Evolutionary conservation across 2,797 vertebrate species (phyloP).

Genomic region (Rhynchotus rufescens): DNA sequence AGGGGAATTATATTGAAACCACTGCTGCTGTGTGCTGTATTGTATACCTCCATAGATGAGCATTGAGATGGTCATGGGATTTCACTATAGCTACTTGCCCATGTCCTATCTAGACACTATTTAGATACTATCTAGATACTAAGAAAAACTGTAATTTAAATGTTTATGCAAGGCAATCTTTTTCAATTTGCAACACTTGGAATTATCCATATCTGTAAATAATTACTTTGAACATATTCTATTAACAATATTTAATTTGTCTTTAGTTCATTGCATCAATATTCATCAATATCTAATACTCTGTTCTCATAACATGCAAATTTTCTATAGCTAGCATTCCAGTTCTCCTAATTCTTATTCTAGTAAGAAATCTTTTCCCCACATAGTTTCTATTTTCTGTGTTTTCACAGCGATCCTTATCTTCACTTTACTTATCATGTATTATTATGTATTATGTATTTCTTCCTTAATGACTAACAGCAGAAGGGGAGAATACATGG

Average conservation of each 20-base stretch:
- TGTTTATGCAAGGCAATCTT: not conserved
- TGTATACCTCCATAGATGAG: not conserved
- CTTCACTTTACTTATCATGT: not conserved
- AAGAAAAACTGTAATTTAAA: not conserved
- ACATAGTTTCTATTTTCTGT: not conserved
- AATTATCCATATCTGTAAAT: not conserved
- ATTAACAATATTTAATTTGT: not conserved
- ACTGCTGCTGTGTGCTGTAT: not conserved
- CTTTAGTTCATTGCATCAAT: not conserved
- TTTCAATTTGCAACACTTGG: not conserved
- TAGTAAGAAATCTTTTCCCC: not conserved
- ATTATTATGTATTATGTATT: not conserved
- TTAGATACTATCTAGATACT: not conserved
- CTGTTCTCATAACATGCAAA: not conserved
- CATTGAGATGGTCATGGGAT: not conserved
- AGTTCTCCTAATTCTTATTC: fast-evolving
- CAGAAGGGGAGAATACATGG: not conserved
- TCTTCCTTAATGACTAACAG: not conserved
- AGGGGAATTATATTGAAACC: not conserved
- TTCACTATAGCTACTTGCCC: not conserved
- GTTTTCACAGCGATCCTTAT: not conserved
- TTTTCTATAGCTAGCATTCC: not conserved
- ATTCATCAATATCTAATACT: not conserved
- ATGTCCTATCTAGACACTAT: fast-evolving
- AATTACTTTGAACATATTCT: not conserved